Evolutionary conservation across 2,888 invertebrate genomes (phyloP).

Genomic region (Cerceris rybyensis): DNA sequence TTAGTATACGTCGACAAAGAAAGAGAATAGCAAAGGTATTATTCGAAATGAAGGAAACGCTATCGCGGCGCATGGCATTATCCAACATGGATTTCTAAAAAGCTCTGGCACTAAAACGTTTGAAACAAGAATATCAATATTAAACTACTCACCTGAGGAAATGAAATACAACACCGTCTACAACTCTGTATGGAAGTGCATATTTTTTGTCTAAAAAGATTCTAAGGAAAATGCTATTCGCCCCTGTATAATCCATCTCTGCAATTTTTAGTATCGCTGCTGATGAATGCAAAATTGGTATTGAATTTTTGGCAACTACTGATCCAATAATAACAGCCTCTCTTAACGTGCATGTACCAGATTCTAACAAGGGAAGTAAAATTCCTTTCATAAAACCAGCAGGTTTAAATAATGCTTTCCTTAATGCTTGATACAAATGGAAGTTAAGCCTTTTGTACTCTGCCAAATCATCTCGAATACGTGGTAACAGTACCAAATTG

Average conservation of each 20-base stretch:
- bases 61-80: no score
- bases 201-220: conserved; percentile 98
- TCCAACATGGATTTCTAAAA: no score
- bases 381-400: conserved; percentile 98
- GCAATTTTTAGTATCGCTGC: conserved; percentile 97
- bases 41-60: no score
- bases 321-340: conserved; percentile 98
- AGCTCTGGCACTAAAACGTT: no score
- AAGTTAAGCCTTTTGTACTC: conserved; percentile 98
- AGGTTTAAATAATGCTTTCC: conserved; percentile 97
- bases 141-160: conserved; percentile 89
- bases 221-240: conserved; percentile 96
- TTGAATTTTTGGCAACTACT: conserved; percentile 93
- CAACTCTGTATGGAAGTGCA: conserved; percentile 96
- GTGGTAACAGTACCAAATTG: conserved; percentile 95
- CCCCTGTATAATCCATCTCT: conserved; percentile 98
- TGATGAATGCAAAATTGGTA: conserved; percentile 97
- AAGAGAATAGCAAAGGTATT: no score
- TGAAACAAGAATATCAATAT: no score
- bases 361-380: conserved; percentile 88
- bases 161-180: conserved; percentile 97
- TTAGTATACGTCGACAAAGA: no score
- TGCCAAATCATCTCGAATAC: conserved; percentile 96
- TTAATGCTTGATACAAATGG: conserved; percentile 96
- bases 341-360: conserved; percentile 95